Percentiles rank a stretch among this genome's conserved stretches.
Evolutionary conservation across 1,140 invertebrate species (phyloP).

Genomic region (Ostrea denselamellosa): DNA sequence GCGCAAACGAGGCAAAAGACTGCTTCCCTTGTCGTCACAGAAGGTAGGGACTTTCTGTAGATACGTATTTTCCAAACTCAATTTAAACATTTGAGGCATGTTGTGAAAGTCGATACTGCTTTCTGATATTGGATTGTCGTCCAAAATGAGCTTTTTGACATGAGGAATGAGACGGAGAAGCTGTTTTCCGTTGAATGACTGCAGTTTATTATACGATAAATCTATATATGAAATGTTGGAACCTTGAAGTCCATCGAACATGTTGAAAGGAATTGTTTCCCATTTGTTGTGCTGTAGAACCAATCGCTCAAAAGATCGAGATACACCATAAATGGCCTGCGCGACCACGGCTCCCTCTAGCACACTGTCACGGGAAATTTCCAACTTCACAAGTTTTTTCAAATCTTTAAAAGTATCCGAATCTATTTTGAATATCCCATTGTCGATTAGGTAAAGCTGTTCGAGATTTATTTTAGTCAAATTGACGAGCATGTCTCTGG

Average conservation of each 20-base stretch:
- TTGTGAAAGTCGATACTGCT: not conserved
- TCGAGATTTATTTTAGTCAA: not conserved
- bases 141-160: not conserved
- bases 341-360: not conserved
- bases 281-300: conserved; percentile 21
- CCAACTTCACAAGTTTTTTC: not conserved
- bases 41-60: not conserved
- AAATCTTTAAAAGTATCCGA: conserved; percentile 7
- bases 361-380: not conserved
- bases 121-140: not conserved
- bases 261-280: not conserved
- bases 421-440: conserved; percentile 3
- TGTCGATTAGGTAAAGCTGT: not conserved
- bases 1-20: conserved; percentile 19
- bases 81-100: not conserved
- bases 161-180: not conserved
- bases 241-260: conserved; percentile 38
- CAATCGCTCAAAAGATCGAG: not conserved
- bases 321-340: not conserved
- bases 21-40: not conserved
- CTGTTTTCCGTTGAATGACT: not conserved
- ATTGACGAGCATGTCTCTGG: not conserved
- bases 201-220: not conserved
- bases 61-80: not conserved
- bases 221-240: conserved; percentile 13